Evolutionary conservation across 2,888 invertebrate genomes (phyloP).

Genomic region (Palloptera scutellata): DNA sequence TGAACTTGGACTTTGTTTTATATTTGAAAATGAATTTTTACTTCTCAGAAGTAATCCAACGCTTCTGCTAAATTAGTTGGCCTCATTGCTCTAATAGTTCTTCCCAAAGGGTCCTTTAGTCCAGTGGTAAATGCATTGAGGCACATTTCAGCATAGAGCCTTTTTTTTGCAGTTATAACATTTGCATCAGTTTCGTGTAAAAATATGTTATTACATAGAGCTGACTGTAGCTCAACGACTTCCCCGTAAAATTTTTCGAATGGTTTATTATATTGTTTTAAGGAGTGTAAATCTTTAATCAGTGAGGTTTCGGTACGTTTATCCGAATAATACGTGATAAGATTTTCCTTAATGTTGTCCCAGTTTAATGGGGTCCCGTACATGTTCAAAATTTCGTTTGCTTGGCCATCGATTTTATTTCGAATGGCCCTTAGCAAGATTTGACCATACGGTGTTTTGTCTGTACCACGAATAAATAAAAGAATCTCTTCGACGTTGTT

Average conservation of each 20-base stretch:
- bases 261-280: slow-evolving; percentile 33
- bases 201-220: slow-evolving; percentile 36
- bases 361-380: too few species aligned
- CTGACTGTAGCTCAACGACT: slow-evolving; percentile 38
- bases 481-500: too few species aligned
- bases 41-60: slow-evolving; percentile 31
- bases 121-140: slow-evolving; percentile 38
- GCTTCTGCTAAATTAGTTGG: slow-evolving; percentile 30
- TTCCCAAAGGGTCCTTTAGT: slow-evolving; percentile 41
- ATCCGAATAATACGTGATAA: slow-evolving; percentile 31
- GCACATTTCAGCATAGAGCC: slow-evolving; percentile 39
- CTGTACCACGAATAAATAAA: too few species aligned
- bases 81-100: slow-evolving; percentile 41
- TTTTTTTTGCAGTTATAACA: slow-evolving; percentile 36
- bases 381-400: slow-evolving; percentile 30
- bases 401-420: slow-evolving; percentile 33
- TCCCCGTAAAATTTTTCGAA: slow-evolving; percentile 37
- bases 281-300: slow-evolving; percentile 35
- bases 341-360: too few species aligned
- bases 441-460: too few species aligned
- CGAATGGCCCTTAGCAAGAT: too few species aligned
- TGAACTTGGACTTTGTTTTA: too few species aligned
- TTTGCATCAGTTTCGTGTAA: slow-evolving; percentile 35
- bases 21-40: too few species aligned
- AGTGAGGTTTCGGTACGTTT: too few species aligned